phyloP scores from a whole-genome alignment of 2,113 vertebrate genomes.

The Heterochromis multidens region DNA sequence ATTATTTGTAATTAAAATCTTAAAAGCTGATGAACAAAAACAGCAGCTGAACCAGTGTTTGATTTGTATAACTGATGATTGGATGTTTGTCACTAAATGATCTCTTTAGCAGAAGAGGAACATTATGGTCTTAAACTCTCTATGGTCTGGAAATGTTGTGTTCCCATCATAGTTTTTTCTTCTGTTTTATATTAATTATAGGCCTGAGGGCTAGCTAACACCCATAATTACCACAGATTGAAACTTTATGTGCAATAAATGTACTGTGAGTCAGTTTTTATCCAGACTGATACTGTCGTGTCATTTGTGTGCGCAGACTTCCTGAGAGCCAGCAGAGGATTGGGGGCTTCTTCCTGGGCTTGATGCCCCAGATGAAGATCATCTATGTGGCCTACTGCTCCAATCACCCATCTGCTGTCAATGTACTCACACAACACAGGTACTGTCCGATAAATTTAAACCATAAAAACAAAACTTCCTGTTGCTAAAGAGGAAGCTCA shows the following conservation, averaged over 20 bases:
- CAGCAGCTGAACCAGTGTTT: not conserved
- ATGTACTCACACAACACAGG: conserved; percentile 93
- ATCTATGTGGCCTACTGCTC: conserved; percentile 91
- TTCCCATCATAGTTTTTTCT: not conserved
- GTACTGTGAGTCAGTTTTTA: not conserved
- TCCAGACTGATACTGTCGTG: not conserved
- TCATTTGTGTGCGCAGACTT: conserved; percentile 71
- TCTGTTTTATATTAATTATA: not conserved
- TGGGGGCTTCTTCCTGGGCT: conserved; percentile 89
- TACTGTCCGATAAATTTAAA: conserved; percentile 31
- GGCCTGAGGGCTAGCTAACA: not conserved
- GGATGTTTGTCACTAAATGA: not conserved
- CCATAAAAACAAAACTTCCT: not conserved
- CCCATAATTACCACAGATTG: not conserved
- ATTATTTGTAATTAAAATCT: not conserved
- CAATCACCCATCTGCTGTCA: conserved; percentile 92
- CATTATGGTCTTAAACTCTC: not conserved
- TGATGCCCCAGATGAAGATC: conserved; percentile 89
- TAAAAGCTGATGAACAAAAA: not conserved
- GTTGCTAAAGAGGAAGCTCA: not conserved
- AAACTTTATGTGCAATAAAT: not conserved
- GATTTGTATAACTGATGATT: not conserved
- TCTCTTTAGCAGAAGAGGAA: not conserved
- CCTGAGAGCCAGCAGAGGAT: conserved; percentile 92
- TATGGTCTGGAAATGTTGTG: not conserved